phyloP scores from a whole-genome alignment of 2,888 invertebrate genomes.

The Protonemura montana region DNA sequence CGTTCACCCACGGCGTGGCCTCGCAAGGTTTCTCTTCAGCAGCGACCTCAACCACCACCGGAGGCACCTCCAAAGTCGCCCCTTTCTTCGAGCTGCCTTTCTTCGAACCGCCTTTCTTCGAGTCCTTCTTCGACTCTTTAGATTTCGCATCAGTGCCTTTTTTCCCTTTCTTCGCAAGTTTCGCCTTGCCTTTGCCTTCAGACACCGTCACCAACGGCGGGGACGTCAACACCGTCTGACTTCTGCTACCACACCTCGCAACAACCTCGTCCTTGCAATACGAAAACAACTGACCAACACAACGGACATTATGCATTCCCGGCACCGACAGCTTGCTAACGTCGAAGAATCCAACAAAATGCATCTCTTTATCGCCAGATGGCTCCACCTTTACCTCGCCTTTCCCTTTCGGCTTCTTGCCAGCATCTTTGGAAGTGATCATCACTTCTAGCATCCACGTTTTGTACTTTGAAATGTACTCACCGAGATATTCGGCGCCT shows the following conservation, averaged over 20 bases:
- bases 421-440: conserved; percentile 36
- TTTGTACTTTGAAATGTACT: conserved; percentile 53
- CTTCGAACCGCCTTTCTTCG: neutral
- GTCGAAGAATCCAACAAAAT: conserved; percentile 57
- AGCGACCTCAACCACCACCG: no score
- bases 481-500: conserved; percentile 51
- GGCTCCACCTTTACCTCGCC: neutral
- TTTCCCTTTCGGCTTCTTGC: neutral
- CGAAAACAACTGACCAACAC: conserved; percentile 55
- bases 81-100: no score
- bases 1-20: no score
- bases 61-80: no score
- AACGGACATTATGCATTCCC: conserved; percentile 55
- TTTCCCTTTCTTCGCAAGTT: no score
- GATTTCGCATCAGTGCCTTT: neutral
- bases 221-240: neutral
- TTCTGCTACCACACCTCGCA: conserved; percentile 53
- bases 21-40: no score
- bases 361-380: conserved; percentile 52
- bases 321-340: conserved; percentile 57
- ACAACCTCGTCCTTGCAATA: conserved; percentile 55
- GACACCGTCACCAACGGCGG: neutral
- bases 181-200: neutral
- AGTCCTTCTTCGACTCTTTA: neutral
- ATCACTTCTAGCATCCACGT: conserved; percentile 56